Evolutionary conservation across 2,888 invertebrate species (phyloP).

Genomic region (Yponomeuta sedellus): DNA sequence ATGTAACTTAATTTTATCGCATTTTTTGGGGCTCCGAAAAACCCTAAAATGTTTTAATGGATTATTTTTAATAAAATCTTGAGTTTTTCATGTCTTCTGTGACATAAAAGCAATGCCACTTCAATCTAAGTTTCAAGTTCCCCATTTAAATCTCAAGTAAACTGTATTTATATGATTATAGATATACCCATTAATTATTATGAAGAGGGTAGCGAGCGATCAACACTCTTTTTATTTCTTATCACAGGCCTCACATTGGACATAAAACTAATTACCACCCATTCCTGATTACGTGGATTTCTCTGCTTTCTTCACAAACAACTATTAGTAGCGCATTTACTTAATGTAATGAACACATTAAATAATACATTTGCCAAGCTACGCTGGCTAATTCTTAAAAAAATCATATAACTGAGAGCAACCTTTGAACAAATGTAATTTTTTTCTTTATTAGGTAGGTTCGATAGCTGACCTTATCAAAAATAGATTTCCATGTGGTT

Average conservation of each 20-base stretch:
- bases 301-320: background rate
- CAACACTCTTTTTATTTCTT: slow-evolving; percentile 4
- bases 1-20: no score
- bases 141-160: background rate
- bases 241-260: slow-evolving; percentile 13
- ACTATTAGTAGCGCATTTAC: background rate
- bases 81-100: no score
- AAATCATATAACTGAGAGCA: background rate
- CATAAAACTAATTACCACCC: slow-evolving; percentile 4
- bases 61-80: no score
- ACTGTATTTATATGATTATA: background rate
- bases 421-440: no score
- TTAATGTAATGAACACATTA: slow-evolving; percentile 10
- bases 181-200: background rate
- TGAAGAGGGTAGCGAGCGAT: background rate
- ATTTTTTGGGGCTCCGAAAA: no score
- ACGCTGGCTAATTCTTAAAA: background rate
- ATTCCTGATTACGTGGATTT: background rate
- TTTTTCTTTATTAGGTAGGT: no score
- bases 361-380: slow-evolving; percentile 6
- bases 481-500: no score
- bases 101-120: no score
- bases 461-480: no score
- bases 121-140: no score
- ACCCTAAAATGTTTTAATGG: no score